Conservation (phyloP, 2,888 invertebrate genomes). For the Formica aserva region DNA sequence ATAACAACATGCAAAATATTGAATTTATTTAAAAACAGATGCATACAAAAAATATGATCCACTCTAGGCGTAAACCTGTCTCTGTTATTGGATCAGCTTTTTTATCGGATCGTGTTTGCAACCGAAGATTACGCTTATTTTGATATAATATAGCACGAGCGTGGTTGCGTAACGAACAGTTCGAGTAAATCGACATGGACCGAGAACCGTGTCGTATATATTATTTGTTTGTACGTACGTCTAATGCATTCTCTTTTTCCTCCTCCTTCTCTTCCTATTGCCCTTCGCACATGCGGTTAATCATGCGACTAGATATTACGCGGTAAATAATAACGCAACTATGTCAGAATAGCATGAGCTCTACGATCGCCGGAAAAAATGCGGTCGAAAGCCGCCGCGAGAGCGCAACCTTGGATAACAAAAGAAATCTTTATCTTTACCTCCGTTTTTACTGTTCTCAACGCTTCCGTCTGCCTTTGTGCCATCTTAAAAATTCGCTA, state of each 20-base stretch:
- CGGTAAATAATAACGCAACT: constrained; percentile 70
- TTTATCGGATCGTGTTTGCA: constrained; percentile 10
- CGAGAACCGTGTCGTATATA: background rate
- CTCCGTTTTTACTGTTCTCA: constrained; percentile 15
- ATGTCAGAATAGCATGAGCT: constrained; percentile 49
- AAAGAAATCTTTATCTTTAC: constrained; percentile 61
- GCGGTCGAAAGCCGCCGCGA: constrained; percentile 46
- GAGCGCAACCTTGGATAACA: constrained; percentile 64
- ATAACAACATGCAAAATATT: background rate
- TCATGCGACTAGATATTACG: constrained; percentile 60
- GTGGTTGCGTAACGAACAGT: constrained; percentile 34
- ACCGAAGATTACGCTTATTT: constrained; percentile 35
- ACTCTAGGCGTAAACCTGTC: background rate
- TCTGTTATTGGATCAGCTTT: background rate
- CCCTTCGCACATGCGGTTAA: constrained; percentile 22
- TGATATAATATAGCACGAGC: constrained; percentile 5
- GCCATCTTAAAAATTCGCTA: constrained; percentile 17
- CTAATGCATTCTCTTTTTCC: constrained; percentile 25
- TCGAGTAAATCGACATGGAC: background rate
- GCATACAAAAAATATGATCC: background rate
- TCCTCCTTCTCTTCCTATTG: background rate
- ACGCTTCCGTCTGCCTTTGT: constrained; percentile 13
- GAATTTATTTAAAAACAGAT: background rate
- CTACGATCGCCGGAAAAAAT: constrained; percentile 56
- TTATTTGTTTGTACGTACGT: constrained; percentile 44